phyloP scores from a whole-genome alignment of 1,140 invertebrate genomes.

The Pogonus chalceus region DNA sequence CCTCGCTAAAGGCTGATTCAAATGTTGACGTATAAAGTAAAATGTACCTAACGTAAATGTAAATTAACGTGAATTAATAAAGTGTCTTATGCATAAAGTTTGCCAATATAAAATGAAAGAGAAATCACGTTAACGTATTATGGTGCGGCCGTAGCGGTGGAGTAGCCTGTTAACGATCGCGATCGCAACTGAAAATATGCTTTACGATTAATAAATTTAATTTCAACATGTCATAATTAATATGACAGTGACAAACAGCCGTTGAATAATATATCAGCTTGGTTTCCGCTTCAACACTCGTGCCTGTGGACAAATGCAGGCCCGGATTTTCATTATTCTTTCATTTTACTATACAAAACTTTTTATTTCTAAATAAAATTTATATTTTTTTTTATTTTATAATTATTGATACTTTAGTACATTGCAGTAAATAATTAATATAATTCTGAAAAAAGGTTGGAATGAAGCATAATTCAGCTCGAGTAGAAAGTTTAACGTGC shows the following conservation, averaged over 20 bases:
- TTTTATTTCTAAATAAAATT: too few species aligned
- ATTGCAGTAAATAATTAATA: too few species aligned
- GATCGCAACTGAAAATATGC: not conserved
- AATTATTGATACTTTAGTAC: too few species aligned
- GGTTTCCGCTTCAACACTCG: not conserved
- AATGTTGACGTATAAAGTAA: not conserved
- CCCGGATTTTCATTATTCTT: too few species aligned
- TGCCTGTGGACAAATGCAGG: too few species aligned
- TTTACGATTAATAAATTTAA: slow-evolving; percentile 7
- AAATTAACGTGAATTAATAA: not conserved
- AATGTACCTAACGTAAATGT: not conserved
- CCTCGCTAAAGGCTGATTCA: not conserved
- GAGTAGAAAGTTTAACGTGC: too few species aligned
- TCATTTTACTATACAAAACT: too few species aligned
- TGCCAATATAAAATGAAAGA: not conserved
- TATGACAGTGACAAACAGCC: slow-evolving; percentile 3
- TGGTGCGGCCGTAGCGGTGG: not conserved
- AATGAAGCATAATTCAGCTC: too few species aligned
- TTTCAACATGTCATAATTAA: slow-evolving; percentile 7
- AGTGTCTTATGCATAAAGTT: too few species aligned
- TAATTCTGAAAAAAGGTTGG: too few species aligned
- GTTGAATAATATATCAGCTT: not conserved
- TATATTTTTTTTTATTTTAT: too few species aligned
- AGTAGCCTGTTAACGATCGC: not conserved
- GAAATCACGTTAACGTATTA: not conserved